These are phyloP conservation scores for Ctenomys sociabilis DNA, from an alignment of 2,113 vertebrate genomes.

Conservation along the genomic window DNA sequence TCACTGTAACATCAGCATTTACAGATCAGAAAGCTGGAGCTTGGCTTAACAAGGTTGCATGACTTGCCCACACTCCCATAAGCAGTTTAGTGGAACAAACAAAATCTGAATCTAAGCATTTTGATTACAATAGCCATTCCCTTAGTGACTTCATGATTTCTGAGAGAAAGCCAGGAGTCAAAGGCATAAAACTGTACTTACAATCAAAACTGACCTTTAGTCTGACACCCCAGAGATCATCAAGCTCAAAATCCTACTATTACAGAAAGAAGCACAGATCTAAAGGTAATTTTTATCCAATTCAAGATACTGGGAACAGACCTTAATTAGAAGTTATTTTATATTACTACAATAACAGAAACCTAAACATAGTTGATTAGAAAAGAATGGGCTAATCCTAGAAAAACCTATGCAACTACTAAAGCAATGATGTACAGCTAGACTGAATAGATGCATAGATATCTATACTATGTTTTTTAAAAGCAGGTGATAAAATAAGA, in stretches of 20 bases:
- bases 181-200: background rate
- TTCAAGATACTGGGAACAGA: background rate
- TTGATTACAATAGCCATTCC: background rate
- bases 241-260: background rate
- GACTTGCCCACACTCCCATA: background rate
- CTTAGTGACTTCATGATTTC: background rate
- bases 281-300: background rate
- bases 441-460: background rate
- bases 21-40: background rate
- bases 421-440: background rate
- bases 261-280: background rate
- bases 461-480: background rate
- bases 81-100: background rate
- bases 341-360: slow-evolving; percentile 21
- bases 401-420: slow-evolving; percentile 18
- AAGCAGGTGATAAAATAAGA: background rate
- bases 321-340: background rate
- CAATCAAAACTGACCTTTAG: background rate
- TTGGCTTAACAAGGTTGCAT: background rate
- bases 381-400: slow-evolving; percentile 24
- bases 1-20: background rate
- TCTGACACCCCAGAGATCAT: background rate
- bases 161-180: background rate
- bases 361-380: background rate
- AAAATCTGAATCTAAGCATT: background rate